These are phyloP conservation scores for Rhodeus uyekii DNA, from an alignment of 2,797 vertebrate genomes.

Conservation along the genomic window DNA sequence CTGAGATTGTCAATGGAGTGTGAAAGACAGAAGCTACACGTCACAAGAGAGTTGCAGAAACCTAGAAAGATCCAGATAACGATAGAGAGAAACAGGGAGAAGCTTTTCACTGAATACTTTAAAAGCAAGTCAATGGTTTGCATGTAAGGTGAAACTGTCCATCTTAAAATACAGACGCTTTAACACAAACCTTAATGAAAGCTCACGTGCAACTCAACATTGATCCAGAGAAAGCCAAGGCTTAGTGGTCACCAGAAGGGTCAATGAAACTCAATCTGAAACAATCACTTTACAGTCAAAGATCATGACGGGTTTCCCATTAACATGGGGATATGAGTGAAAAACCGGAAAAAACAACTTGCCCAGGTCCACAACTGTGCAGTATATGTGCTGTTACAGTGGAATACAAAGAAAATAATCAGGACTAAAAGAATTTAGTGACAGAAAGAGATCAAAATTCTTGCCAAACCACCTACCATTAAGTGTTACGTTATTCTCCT, in stretches of 20 bases:
- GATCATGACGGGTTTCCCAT: background rate
- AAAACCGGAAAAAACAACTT: background rate
- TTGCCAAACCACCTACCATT: too few relatives aligned
- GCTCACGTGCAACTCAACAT: background rate
- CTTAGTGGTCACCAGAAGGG: background rate
- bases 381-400: too few relatives aligned
- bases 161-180: background rate
- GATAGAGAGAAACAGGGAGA: background rate
- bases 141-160: slow-evolving; percentile 22
- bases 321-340: background rate
- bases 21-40: slow-evolving; percentile 20
- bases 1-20: slow-evolving; percentile 56
- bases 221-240: slow-evolving; percentile 18
- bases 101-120: background rate
- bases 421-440: too few relatives aligned
- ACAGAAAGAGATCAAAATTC: too few relatives aligned
- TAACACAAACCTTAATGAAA: background rate
- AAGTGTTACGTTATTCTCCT: too few relatives aligned
- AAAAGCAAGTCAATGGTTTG: slow-evolving; percentile 2
- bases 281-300: background rate
- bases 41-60: background rate
- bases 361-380: too few relatives aligned
- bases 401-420: too few relatives aligned
- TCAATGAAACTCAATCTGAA: background rate
- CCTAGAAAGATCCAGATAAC: background rate